Conservation (phyloP, 2,113 vertebrate species). For the Prolemur simus region DNA sequence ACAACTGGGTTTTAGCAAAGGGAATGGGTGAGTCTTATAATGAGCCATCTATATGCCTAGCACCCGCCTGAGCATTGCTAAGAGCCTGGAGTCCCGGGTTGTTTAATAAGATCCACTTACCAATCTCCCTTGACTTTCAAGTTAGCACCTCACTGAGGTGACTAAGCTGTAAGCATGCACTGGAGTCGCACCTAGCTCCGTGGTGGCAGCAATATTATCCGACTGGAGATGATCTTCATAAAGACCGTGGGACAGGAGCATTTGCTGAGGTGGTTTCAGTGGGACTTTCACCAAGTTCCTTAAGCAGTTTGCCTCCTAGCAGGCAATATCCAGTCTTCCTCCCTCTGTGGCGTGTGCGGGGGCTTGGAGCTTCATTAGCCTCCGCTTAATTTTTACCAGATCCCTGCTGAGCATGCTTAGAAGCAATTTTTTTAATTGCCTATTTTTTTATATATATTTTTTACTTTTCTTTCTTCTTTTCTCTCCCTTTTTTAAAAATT, state of each 20-base stretch:
- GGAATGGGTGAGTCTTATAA: constrained; percentile 43
- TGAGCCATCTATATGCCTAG: constrained; percentile 10
- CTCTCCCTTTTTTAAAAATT: not conserved
- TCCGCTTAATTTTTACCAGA: constrained; percentile 76
- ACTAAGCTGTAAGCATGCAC: not conserved
- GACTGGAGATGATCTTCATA: constrained; percentile 44
- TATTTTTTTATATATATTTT: constrained; percentile 69
- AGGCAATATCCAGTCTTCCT: constrained; percentile 75
- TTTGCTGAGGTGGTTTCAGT: constrained; percentile 60
- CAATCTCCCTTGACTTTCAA: not conserved
- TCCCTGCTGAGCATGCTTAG: constrained; percentile 68
- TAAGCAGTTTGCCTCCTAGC: constrained; percentile 65
- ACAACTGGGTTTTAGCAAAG: not conserved
- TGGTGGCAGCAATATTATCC: not conserved
- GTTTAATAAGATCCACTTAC: constrained; percentile 48
- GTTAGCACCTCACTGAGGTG: not conserved
- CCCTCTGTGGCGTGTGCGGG: constrained; percentile 63
- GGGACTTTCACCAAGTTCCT: constrained; percentile 68
- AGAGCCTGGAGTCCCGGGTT: not conserved
- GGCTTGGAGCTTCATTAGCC: constrained; percentile 68
- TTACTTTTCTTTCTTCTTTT: constrained; percentile 50
- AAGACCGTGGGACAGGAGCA: constrained; percentile 49
- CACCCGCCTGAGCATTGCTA: not conserved
- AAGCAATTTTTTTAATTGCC: constrained; percentile 76
- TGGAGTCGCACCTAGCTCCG: constrained; percentile 29